These are phyloP conservation scores for Acarapis woodi DNA, from an alignment of 1,140 invertebrate species.

Conservation along the genomic window DNA sequence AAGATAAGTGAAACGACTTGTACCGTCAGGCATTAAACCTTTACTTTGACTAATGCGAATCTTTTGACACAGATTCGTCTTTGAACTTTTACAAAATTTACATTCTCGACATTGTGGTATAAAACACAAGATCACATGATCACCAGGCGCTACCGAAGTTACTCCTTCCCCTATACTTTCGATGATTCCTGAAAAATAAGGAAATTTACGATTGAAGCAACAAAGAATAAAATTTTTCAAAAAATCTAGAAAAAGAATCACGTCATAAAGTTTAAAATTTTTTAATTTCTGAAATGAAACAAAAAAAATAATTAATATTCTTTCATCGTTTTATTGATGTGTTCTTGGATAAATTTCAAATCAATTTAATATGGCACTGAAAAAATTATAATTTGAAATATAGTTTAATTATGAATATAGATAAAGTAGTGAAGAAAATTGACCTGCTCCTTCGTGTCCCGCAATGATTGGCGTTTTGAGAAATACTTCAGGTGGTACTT, in stretches of 20 bases:
- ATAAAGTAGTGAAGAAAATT: neutral
- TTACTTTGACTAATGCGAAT: slow-evolving; percentile 26
- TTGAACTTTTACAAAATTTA: slow-evolving; percentile 78
- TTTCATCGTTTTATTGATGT: too few relatives aligned
- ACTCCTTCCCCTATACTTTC: slow-evolving; percentile 87
- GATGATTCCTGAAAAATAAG: slow-evolving; percentile 35
- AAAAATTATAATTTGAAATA: too few relatives aligned
- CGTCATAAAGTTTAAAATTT: neutral
- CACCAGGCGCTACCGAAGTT: slow-evolving; percentile 50
- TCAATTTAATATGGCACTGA: too few relatives aligned
- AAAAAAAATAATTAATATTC: too few relatives aligned
- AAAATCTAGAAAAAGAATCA: neutral
- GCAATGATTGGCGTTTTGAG: slow-evolving; percentile 70
- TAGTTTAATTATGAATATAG: neutral
- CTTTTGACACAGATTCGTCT: slow-evolving; percentile 88
- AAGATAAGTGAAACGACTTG: slow-evolving; percentile 62
- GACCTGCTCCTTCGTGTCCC: slow-evolving; percentile 55
- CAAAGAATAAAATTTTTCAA: neutral
- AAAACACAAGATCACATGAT: slow-evolving; percentile 85
- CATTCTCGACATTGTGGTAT: slow-evolving; percentile 86
- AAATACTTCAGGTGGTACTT: too few relatives aligned
- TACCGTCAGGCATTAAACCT: slow-evolving; percentile 80
- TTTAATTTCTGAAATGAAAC: neutral
- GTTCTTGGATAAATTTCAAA: too few relatives aligned
- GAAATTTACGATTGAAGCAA: neutral